Base-by-base conservation (phyloP, 1,140 invertebrate species). In the Babylonia areolata region DNA sequence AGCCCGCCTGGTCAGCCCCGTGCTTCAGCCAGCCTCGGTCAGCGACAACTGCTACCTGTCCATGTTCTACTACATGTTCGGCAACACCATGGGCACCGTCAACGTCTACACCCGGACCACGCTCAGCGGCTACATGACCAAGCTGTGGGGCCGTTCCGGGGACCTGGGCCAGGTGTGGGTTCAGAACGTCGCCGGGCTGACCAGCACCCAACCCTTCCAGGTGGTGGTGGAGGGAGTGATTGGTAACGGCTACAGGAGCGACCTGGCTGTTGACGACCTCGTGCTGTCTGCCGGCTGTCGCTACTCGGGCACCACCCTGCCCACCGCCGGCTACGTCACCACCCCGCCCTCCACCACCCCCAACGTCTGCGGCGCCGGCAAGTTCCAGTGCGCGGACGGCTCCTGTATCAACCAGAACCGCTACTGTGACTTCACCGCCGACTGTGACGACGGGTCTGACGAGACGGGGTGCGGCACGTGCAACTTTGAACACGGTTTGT, bases 61-160 rank as follows among this genome's bases (percentile, higher is more conserved):
- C 17, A 92, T 94, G 75, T 94, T 91, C 84, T 95, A 94, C 88
- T 91, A 94, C 86, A 94, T 95, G 93, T 92, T 92, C 90, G 94
- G 94, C 35, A 87, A 77, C 39, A 87, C 86, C 31, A 91, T 93
- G 37, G 93, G 93, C 3, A 87, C 80, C 37, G 83, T 94, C 17
- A 93, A 91, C 86, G 90, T 94, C 17, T 94, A 92, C 82, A 91
- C 84, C 6, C 87, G 86, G 33, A 87, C 85, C 28, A 82, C 80
- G 71, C 87, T 82, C 35, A 90, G 87, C 80, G 86, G 88, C 0
- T 86, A 91, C 23, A 85, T 58, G 15, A 88, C 86, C 17, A 85
- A 86, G n/a, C 77, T 92, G 3, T 92, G 92, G 88, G 78, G 85
- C 15, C 90, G 88, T 75, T 81, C 89, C 5, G 92, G 91, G 39